These are phyloP conservation scores for Stigmatopora nigra DNA, from an alignment of 2,113 vertebrate genomes.

Conservation along the genomic window DNA sequence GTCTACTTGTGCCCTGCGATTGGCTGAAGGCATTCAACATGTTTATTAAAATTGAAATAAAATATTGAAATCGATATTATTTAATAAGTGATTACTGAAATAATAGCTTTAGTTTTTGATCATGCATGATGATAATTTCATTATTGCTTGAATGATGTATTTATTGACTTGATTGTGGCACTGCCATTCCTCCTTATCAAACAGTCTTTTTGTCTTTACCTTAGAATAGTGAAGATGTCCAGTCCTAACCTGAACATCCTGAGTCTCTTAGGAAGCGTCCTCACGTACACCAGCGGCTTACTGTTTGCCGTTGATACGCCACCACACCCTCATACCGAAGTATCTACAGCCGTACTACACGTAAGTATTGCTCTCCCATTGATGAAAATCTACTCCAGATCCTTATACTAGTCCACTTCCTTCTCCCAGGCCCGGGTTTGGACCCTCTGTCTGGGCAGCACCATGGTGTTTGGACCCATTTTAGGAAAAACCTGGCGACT, in stretches of 20 bases:
- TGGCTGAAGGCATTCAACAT: too few species aligned
- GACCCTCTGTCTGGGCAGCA: conserved; percentile 83
- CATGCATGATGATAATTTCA: too few species aligned
- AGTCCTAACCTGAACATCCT: conserved; percentile 94
- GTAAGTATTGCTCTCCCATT: conserved; percentile 46
- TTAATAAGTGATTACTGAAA: too few species aligned
- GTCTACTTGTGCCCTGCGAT: too few species aligned
- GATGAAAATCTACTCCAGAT: not conserved
- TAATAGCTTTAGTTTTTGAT: too few species aligned
- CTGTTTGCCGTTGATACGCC: conserved; percentile 79
- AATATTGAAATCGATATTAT: too few species aligned
- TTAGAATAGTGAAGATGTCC: conserved; percentile 98
- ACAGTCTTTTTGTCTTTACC: not conserved
- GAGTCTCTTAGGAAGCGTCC: conserved; percentile 83
- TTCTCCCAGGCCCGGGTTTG: conserved; percentile 75
- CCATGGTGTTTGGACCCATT: conserved; percentile 85
- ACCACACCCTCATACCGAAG: conserved; percentile 47
- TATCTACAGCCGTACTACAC: conserved; percentile 73
- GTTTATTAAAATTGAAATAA: too few species aligned
- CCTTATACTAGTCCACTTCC: too few species aligned
- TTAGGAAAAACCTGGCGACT: conserved; percentile 94
- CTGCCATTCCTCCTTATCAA: not conserved
- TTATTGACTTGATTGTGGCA: too few species aligned
- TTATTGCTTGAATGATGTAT: too few species aligned
- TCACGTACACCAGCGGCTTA: conserved; percentile 85